Conservation (phyloP, 2,113 vertebrate genomes). For the Myrmecophaga tridactyla region DNA sequence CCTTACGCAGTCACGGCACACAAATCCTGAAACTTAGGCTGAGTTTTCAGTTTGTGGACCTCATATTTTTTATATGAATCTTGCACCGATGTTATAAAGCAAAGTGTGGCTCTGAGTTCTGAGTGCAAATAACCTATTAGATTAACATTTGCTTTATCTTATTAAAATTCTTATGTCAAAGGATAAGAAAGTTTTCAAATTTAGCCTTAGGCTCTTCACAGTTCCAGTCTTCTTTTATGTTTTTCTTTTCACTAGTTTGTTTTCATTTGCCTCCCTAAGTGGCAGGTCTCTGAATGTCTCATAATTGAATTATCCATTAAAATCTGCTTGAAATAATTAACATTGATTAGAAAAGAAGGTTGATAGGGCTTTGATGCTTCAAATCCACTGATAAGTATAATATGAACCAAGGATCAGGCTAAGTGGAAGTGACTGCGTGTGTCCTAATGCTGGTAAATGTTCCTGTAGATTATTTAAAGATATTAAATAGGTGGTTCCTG, state of each 20-base stretch:
- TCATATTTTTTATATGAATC: neutral
- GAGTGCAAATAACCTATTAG: neutral
- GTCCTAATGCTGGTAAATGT: neutral
- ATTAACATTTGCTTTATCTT: neutral
- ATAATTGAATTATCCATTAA: constrained; percentile 51
- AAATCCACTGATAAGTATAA: constrained; percentile 33
- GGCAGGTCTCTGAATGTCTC: neutral
- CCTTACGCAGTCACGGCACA: neutral
- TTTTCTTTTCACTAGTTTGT: neutral
- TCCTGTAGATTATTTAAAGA: constrained; percentile 23
- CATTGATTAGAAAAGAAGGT: constrained; percentile 37
- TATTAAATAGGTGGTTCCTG: constrained; percentile 32
- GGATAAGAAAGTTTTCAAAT: neutral
- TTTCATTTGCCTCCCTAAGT: constrained; percentile 31
- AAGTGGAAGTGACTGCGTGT: constrained; percentile 44
- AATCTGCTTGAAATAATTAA: constrained; percentile 47
- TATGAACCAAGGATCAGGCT: neutral
- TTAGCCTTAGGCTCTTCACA: neutral
- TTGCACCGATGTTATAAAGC: neutral
- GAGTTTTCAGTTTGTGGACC: neutral
- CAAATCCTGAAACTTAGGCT: neutral
- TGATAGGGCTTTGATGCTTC: constrained; percentile 33
- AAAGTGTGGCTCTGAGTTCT: neutral
- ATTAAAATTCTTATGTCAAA: neutral
- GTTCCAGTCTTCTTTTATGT: neutral